A percentile compares a stretch with the other conserved stretches of the same genome.
phyloP scores from a whole-genome alignment of 2,888 invertebrate species.

The Malacosoma neustria region DNA sequence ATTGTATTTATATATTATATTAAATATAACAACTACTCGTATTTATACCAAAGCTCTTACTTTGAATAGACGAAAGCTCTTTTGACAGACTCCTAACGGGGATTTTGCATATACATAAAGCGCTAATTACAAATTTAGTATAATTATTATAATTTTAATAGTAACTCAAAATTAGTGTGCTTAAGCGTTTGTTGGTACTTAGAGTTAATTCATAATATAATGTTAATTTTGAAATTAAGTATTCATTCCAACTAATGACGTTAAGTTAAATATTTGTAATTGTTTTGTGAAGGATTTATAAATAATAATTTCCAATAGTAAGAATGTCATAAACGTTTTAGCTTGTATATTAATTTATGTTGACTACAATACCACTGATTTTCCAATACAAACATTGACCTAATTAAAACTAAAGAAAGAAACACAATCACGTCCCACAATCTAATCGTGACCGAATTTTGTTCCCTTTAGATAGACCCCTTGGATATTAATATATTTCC shows the following conservation, averaged over 20 bases:
- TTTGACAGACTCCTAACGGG: constrained; percentile 13
- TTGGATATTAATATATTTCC: not conserved
- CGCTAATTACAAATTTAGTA: not conserved
- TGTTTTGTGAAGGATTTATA: too few relatives aligned
- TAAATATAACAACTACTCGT: constrained; percentile 51
- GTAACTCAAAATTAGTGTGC: constrained; percentile 25
- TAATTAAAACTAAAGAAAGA: constrained; percentile 36
- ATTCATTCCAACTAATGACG: too few relatives aligned
- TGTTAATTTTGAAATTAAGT: too few relatives aligned
- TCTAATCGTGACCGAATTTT: not conserved
- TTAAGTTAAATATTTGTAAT: too few relatives aligned
- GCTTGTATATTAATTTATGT: not conserved
- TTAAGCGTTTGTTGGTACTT: constrained; percentile 13
- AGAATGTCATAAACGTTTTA: too few relatives aligned
- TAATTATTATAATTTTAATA: constrained; percentile 2
- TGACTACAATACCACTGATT: constrained; percentile 15
- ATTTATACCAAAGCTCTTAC: constrained; percentile 65
- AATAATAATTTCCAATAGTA: too few relatives aligned
- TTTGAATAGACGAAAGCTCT: constrained; percentile 60
- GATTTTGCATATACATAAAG: constrained; percentile 2
- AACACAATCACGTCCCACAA: constrained; percentile 14
- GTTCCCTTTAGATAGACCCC: not conserved
- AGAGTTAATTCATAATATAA: not conserved
- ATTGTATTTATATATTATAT: not conserved
- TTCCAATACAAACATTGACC: constrained; percentile 23